Evolutionary conservation across 2,888 invertebrate genomes (phyloP), one percentile per base, ranked within the genome.

Genomic region (Drosophila peninsularis): DNA sequence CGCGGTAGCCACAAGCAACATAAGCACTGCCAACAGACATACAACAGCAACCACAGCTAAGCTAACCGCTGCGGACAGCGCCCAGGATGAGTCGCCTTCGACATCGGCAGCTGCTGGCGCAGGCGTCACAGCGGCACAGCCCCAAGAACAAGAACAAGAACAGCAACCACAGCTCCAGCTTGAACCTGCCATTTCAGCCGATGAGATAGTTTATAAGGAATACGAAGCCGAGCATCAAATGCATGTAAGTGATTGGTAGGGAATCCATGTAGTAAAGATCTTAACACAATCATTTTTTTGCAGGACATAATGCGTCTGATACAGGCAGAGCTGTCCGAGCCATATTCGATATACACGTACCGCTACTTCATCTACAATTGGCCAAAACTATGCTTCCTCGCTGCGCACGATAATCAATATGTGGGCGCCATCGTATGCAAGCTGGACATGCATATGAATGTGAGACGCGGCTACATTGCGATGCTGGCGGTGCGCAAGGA

Each of bases 291-390:
- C 6, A 42, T 19, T 11, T 10, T 21, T 68, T 68, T 67, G 2
- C 71, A 92, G 89, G 97, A 98, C 93, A 99, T 99, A 85, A 99
- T 99, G 98, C 96, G 96, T 94, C 95, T 99, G 91, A 99, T 99
- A 92, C 98, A 99, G 92, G 98, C 98, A 93, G 99, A 99, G 94
- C 95, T 99, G 85, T 99, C 99, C 69, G 99, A 99, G 94, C 99
- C 99, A 41, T 99, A 99, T 94, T 99, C 99, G 80, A 99, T 99
- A 94, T 99, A 99, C 93, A 99, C 99, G 34, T 99, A 99, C 94
- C 96, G 99, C 94, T 99, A 99, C 94, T 99, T 99, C 94, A 99
- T 99, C 92, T 98, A 99, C 93, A 99, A 99, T 93, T 99, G 99
- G 99, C 99, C 99, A 92, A 97, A 99, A 93, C 94, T 99, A 82